Evolutionary conservation across 2,797 vertebrate species (phyloP), one percentile per base, ranked within the genome.

Genomic region (Sardinella longiceps): DNA sequence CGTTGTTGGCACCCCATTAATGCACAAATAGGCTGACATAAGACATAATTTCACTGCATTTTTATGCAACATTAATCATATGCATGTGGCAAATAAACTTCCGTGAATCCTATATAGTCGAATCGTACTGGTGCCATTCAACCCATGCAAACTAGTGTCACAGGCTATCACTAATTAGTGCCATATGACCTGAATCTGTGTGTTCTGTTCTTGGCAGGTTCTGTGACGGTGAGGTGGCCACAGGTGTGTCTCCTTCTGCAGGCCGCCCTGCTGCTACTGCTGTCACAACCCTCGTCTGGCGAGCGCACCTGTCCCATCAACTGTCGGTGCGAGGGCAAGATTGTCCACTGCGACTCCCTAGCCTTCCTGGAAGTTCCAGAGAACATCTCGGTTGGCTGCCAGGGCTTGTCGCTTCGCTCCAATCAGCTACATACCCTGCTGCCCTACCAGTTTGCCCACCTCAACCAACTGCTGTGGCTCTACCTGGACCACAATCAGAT

Each of bases 401-500:
- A 99, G 92, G 98, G 98, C 92, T 95, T 99, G 85, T 99, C 98
- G 0, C 89, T 99, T 86, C 96, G 98, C 85, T 99, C 99, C 95
- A 99, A 99, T 94, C 97, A 98, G 89, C 96, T 99, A 88, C 97
- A 98, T 90, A 97, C 95, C 82, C 95, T 99, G 80, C 96, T 97
- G 83, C 96, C 98, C 10, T 97, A 97, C 93, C 98, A 99, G 92
- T 99, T 99, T 84, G 97, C 97, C 2, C 98, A 99, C 91, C 97
- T 99, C 84, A 96, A 97, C 89, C 98, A 99, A 92, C 97, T 99
- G 81, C 96, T 99, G 85, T 99, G 98, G 98, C 97, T 99, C 66
- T 99, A 99, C 91, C 95, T 99, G 85, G 98, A 99, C 95, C 98
- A 99, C 89, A 99, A 99, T 91, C 97, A 98, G 91, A 97, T 99